Percentiles rank a stretch among this genome's conserved stretches.
These are phyloP conservation scores for Arctopsyche grandis DNA, from an alignment of 1,140 invertebrate genomes.

Conservation along the genomic window DNA sequence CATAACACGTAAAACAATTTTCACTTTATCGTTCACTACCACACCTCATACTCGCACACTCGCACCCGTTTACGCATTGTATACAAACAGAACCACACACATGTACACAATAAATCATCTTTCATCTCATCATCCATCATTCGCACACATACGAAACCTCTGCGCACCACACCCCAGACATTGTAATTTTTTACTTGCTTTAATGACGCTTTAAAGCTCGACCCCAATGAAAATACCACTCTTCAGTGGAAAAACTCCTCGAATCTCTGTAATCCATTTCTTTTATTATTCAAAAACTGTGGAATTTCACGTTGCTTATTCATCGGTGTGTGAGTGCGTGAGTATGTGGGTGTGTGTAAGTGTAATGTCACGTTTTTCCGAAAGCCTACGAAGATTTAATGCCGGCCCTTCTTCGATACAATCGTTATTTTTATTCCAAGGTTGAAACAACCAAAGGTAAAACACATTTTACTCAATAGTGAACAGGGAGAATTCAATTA, in stretches of 20 bases:
- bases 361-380: background rate
- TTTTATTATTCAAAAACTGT: too few relatives aligned
- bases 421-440: slow-evolving; percentile 21
- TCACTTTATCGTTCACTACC: background rate
- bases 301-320: too few relatives aligned
- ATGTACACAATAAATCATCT: slow-evolving; percentile 3
- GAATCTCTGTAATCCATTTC: too few relatives aligned
- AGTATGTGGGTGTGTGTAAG: background rate
- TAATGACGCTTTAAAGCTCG: slow-evolving; percentile 12
- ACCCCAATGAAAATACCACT: background rate
- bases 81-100: background rate
- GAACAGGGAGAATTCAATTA: background rate
- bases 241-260: too few relatives aligned
- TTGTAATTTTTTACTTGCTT: background rate
- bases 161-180: background rate
- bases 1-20: background rate
- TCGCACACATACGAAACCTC: background rate
- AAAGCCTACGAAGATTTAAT: slow-evolving; percentile 10
- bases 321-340: background rate
- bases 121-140: slow-evolving; percentile 19
- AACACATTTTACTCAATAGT: background rate
- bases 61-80: background rate
- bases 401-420: slow-evolving; percentile 18
- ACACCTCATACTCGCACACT: background rate
- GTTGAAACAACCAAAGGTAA: background rate